Percentiles rank a stretch among this genome's conserved stretches.
Conservation (phyloP, 1,140 invertebrate genomes). For the Euborellia annulipes region DNA sequence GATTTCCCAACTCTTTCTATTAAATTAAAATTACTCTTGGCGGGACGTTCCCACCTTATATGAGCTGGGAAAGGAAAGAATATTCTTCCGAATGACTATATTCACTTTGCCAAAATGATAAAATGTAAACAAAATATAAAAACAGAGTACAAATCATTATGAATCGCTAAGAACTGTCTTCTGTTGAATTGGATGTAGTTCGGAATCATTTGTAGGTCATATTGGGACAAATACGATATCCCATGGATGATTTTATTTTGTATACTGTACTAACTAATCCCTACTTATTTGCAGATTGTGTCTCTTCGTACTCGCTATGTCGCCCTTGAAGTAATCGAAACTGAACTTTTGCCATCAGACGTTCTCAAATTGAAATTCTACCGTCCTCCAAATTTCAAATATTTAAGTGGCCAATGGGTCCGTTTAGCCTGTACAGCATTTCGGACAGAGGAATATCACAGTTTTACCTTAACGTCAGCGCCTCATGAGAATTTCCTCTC, state of each 20-base stretch:
- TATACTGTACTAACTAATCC: constrained; percentile 5
- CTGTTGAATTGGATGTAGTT: no score
- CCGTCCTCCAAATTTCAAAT: constrained; percentile 90
- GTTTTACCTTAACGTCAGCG: constrained; percentile 94
- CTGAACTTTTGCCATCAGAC: constrained; percentile 89
- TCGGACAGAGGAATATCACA: constrained; percentile 86
- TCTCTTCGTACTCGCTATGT: constrained; percentile 84
- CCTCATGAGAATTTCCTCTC: constrained; percentile 95
- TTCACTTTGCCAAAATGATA: not conserved
- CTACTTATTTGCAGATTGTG: constrained; percentile 43
- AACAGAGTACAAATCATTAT: no score
- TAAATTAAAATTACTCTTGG: no score
- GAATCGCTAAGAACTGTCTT: no score
- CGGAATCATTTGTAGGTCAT: no score
- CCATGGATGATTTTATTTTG: not conserved
- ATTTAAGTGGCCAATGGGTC: constrained; percentile 79
- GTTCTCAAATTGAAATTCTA: constrained; percentile 87
- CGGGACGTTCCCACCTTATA: no score
- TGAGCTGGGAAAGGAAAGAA: no score
- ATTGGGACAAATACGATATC: no score
- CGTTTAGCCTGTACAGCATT: constrained; percentile 86
- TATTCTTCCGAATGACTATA: no score
- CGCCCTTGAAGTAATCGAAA: constrained; percentile 87
- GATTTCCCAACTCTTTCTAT: no score
- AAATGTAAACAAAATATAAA: not conserved